phyloP scores from a whole-genome alignment of 2,113 vertebrate genomes.

The Papio anubis region DNA sequence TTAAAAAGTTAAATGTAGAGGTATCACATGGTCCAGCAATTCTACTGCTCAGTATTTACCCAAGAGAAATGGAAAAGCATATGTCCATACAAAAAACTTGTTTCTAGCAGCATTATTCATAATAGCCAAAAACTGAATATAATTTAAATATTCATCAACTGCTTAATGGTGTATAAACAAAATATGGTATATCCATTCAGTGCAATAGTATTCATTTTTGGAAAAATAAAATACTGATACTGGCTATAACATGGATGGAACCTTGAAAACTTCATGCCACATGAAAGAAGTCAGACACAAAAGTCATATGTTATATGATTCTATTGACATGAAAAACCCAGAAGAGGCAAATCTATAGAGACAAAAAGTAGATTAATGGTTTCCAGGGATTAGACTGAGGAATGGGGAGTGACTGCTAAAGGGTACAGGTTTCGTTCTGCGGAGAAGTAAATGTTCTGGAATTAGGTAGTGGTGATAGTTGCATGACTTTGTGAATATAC shows the following conservation, averaged over 20 bases:
- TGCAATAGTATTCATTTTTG: background rate
- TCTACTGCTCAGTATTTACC: background rate
- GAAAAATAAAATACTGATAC: background rate
- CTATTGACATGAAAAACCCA: background rate
- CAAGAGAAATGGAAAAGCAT: constrained; percentile 15
- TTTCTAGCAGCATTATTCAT: background rate
- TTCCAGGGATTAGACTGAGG: background rate
- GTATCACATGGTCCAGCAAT: background rate
- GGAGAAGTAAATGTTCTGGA: background rate
- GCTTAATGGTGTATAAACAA: background rate
- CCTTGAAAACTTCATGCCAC: background rate
- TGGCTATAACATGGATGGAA: background rate
- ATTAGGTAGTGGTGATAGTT: background rate
- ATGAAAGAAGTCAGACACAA: background rate
- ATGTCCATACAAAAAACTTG: background rate
- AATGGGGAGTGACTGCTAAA: background rate
- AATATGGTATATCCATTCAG: background rate
- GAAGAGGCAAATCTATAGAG: background rate
- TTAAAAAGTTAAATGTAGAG: background rate
- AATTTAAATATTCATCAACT: background rate
- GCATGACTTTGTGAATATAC: background rate
- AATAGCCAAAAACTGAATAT: background rate
- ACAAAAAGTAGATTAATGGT: background rate
- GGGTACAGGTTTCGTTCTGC: background rate
- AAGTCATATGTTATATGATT: background rate